A percentile compares a stretch with the other conserved stretches of the same genome.
These are phyloP conservation scores for Orgyia antiqua DNA, from an alignment of 2,888 invertebrate species.

Conservation along the genomic window DNA sequence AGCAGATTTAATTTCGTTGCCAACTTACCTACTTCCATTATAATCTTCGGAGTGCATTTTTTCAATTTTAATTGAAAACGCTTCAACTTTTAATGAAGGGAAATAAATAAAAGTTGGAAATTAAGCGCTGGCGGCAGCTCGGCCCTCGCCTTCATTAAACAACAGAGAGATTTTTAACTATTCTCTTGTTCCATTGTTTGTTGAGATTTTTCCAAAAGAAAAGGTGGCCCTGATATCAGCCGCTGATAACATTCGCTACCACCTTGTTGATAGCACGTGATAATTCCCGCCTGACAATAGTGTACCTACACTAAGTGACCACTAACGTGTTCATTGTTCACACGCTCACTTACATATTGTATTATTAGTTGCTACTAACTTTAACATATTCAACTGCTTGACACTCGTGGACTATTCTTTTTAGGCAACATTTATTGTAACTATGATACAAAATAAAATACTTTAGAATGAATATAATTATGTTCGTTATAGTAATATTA, in stretches of 20 bases:
- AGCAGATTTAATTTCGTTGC: conserved; percentile 18
- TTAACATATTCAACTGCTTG: too few species aligned
- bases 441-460: too few species aligned
- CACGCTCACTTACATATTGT: too few species aligned
- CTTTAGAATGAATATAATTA: too few species aligned
- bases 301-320: too few species aligned
- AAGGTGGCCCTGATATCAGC: conserved; percentile 17
- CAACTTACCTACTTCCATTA: conserved; percentile 14
- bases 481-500: too few species aligned
- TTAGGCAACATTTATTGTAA: too few species aligned
- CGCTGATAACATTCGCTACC: conserved; percentile 13
- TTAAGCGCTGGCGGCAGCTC: conserved; percentile 22
- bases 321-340: too few species aligned
- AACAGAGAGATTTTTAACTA: conserved; percentile 33
- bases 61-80: conserved; percentile 54
- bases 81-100: conserved; percentile 56
- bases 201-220: conserved; percentile 16
- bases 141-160: conserved; percentile 45
- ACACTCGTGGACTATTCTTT: too few species aligned
- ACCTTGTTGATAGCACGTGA: conserved; percentile 14
- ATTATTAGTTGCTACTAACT: too few species aligned
- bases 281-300: too few species aligned
- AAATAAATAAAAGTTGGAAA: conserved; percentile 42
- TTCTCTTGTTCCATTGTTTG: conserved; percentile 40
- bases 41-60: conserved; percentile 19